Evolutionary conservation across 1,140 invertebrate species (phyloP).

Genomic region (Bombus impatiens): DNA sequence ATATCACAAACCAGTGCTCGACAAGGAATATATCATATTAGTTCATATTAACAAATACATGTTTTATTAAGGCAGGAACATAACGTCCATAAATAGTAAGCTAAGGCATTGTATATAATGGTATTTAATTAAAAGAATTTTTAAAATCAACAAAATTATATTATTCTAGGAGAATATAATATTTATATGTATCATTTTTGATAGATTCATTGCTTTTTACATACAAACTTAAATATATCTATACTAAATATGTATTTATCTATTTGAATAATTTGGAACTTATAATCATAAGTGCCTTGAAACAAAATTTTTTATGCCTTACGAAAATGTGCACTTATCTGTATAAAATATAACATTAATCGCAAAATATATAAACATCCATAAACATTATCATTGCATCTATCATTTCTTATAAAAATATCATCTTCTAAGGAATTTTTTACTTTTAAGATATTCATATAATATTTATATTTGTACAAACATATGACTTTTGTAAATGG

Average conservation of each 20-base stretch:
- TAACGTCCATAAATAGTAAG: not conserved
- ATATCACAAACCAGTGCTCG: not conserved
- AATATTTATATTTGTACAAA: constrained; percentile 60
- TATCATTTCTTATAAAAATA: constrained; percentile 1
- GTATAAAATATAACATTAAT: constrained; percentile 18
- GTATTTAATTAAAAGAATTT: not conserved
- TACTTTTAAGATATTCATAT: constrained; percentile 51
- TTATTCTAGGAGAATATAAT: not conserved
- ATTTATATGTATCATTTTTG: not conserved
- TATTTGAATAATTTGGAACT: constrained; percentile 19
- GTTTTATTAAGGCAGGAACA: not conserved
- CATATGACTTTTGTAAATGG: constrained; percentile 47
- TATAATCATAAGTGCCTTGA: constrained; percentile 55
- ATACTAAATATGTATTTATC: constrained; percentile 9
- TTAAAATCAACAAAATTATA: not conserved
- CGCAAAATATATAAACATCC: constrained; percentile 35
- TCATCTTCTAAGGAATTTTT: constrained; percentile 17
- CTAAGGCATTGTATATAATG: constrained; percentile 7
- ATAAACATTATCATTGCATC: constrained; percentile 5
- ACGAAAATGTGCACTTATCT: constrained; percentile 42
- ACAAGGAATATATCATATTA: not conserved
- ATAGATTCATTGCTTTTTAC: not conserved
- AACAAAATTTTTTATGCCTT: constrained; percentile 53
- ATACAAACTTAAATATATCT: not conserved
- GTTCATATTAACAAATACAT: not conserved